phyloP scores from a whole-genome alignment of 2,113 vertebrate genomes.

The Phaethon lepturus region DNA sequence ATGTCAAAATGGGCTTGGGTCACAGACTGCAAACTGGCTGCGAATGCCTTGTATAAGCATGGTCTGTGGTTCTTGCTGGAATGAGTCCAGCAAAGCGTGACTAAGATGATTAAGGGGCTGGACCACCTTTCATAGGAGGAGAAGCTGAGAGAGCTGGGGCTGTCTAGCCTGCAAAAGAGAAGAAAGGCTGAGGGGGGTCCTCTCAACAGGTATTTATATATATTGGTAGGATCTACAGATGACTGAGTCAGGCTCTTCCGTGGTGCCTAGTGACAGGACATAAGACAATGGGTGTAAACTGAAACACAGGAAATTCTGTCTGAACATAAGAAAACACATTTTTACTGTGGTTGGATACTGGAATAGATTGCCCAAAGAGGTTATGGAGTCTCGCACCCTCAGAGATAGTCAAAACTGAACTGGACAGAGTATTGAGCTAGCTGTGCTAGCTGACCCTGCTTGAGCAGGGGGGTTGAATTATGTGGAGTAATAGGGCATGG shows the following conservation, averaged over 20 bases:
- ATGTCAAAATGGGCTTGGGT: background rate
- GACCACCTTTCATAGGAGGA: background rate
- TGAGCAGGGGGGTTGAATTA: background rate
- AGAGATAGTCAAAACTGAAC: background rate
- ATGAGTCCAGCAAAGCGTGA: background rate
- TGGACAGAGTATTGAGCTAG: background rate
- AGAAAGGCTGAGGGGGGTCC: background rate
- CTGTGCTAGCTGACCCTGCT: background rate
- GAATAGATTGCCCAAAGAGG: background rate
- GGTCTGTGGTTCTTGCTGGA: background rate
- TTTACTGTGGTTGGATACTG: background rate
- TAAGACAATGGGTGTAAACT: accelerated
- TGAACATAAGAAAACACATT: background rate
- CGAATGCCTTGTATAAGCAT: background rate
- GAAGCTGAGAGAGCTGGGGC: background rate
- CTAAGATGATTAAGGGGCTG: background rate
- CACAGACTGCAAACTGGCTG: background rate
- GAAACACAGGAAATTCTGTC: background rate
- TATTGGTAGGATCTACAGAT: background rate
- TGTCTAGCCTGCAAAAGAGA: background rate
- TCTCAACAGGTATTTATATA: background rate
- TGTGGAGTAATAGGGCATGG: too few relatives aligned
- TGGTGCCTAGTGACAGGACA: background rate
- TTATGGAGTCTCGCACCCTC: background rate
- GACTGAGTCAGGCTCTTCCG: background rate